These are phyloP conservation scores for Serranus cabrilla DNA, from an alignment of 2,797 vertebrate species.

Conservation along the genomic window DNA sequence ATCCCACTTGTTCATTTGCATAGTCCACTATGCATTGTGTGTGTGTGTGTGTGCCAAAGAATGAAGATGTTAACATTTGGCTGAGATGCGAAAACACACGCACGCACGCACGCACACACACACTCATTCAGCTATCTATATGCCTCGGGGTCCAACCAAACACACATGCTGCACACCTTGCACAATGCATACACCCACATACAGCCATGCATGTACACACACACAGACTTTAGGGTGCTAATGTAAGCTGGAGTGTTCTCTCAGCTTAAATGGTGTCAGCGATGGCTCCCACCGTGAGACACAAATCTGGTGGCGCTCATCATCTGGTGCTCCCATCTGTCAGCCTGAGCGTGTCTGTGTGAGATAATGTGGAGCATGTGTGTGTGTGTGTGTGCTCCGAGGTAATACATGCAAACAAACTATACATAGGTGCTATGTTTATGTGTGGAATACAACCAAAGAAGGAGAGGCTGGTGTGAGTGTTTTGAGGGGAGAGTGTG, in stretches of 20 bases:
- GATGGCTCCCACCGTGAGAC: conserved; percentile 77
- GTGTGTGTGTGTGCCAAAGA: conserved; percentile 3
- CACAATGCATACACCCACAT: background rate
- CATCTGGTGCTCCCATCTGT: conserved; percentile 88
- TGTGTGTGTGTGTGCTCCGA: conserved; percentile 10
- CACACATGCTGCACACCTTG: conserved; percentile 11
- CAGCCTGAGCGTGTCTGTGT: conserved; percentile 55
- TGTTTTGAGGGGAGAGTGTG: background rate
- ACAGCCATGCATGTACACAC: background rate
- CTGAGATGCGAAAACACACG: background rate
- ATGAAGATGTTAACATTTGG: conserved; percentile 23
- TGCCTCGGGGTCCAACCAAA: background rate
- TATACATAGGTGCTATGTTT: conserved; percentile 24
- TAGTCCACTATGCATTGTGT: conserved; percentile 32
- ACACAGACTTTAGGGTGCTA: conserved; percentile 62
- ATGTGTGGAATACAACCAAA: conserved; percentile 18
- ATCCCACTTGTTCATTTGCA: conserved; percentile 56
- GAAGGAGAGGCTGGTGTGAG: background rate
- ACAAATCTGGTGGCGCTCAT: conserved; percentile 83
- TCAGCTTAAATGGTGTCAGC: conserved; percentile 82
- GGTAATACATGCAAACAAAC: conserved; percentile 24
- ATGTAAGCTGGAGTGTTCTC: conserved; percentile 79
- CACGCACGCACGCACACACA: conserved; percentile 4
- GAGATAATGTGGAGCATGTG: conserved; percentile 33
- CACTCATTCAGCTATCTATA: conserved; percentile 3